Evolutionary conservation across 2,113 vertebrate genomes (phyloP), one percentile per base, ranked within the genome.

Genomic region (Eleginops maclovinus): DNA sequence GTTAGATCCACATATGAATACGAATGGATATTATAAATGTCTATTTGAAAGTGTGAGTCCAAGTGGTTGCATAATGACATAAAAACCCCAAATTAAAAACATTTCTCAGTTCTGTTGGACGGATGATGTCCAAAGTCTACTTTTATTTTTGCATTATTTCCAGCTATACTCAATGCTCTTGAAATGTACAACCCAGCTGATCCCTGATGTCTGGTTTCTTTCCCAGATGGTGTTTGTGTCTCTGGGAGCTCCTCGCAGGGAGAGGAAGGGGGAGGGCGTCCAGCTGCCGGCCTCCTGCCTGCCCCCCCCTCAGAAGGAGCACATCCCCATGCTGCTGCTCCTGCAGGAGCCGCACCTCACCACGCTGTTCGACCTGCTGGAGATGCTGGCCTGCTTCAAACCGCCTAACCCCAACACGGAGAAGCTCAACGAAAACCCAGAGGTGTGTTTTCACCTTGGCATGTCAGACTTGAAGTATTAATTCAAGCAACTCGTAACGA

Each of bases 371-470:
- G 98, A 99, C 90, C 93, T 99, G 86, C 90, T 99, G 77, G 98
- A 99, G 93, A 99, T 98, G 98, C 94, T 99, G 75, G 97, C 98
- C 56, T 98, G 97, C 88, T 99, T 99, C 90, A 99, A 99, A 75
- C 97, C 97, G 3, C 97, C 98, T 54, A 95, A 95, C 77, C 95
- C 95, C 62, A 94, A 95, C 87, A 88, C 86, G 0, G 89, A 91
- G 41, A 83, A 95, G 73, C 82, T 91, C 59, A 95, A 95, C 58
- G 96, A 98, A 71, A 95, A 96, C 60, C 93, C 94, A 19, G 97
- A 99, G 97, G 97, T 99, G 83, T 4, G 84, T 43, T 28, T 11
- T 8, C n/a, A 4, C n/a, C 2, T 1, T 11, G 3, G 0, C 26
- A 6, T 15, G 11, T 19, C 8, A 9, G 12, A 22, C 19, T 2